These are phyloP conservation scores for Cotesia typhae DNA, from an alignment of 1,140 invertebrate species.

Conservation along the genomic window DNA sequence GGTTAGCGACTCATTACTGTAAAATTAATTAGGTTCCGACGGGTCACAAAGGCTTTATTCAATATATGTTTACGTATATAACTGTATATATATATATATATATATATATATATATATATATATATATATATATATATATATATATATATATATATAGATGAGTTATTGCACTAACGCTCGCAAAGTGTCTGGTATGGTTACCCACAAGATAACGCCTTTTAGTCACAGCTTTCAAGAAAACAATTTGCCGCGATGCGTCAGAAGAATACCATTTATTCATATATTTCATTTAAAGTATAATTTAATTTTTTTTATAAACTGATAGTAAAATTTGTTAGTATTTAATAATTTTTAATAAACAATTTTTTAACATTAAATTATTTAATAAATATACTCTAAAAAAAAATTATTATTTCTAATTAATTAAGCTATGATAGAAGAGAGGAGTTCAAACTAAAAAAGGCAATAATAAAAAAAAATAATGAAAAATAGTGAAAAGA, in stretches of 20 bases:
- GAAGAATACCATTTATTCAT: conserved; percentile 14
- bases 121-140: neutral
- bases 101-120: conserved; percentile 5
- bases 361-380: too few species aligned
- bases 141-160: conserved; percentile 14
- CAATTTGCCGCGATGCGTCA: conserved; percentile 17
- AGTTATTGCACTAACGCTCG: neutral
- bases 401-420: too few species aligned
- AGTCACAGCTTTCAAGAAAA: conserved; percentile 29
- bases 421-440: too few species aligned
- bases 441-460: too few species aligned
- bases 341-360: too few species aligned
- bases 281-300: conserved; percentile 16
- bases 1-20: conserved; percentile 54
- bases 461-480: too few species aligned
- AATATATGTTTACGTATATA: neutral
- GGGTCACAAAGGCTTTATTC: conserved; percentile 53
- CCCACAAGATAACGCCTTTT: conserved; percentile 28
- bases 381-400: too few species aligned
- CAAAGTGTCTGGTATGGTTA: conserved; percentile 23
- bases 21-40: conserved; percentile 56
- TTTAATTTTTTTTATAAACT: too few species aligned
- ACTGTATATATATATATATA: neutral
- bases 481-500: too few species aligned
- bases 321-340: too few species aligned